A percentile compares a stretch with the other conserved stretches of the same genome.
These are phyloP conservation scores for Volucella bombylans DNA, from an alignment of 2,888 invertebrate genomes.

Conservation along the genomic window DNA sequence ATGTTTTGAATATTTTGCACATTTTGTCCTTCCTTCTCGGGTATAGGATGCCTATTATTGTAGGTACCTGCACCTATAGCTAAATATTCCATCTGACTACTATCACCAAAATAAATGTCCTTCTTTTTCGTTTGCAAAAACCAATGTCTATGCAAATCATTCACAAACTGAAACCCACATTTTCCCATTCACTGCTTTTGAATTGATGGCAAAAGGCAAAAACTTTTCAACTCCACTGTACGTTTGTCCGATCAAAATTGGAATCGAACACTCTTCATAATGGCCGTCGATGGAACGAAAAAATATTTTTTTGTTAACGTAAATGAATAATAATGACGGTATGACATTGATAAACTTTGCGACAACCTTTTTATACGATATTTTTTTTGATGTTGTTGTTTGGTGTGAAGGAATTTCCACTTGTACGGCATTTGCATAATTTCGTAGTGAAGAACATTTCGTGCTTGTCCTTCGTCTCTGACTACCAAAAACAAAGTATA, in stretches of 20 bases:
- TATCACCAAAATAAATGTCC: too few species aligned
- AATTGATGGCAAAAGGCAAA: not conserved
- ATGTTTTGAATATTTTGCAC: too few species aligned
- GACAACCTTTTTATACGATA: constrained; percentile 59
- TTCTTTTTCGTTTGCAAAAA: too few species aligned
- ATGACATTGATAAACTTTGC: constrained; percentile 70
- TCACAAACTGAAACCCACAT: not conserved
- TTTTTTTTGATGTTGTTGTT: constrained; percentile 24
- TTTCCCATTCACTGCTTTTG: too few species aligned
- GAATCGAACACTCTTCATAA: constrained; percentile 44
- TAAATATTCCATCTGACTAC: too few species aligned
- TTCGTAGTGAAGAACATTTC: constrained; percentile 54
- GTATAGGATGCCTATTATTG: too few species aligned
- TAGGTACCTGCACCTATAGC: too few species aligned
- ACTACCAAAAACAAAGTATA: constrained; percentile 35
- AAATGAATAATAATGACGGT: constrained; percentile 72
- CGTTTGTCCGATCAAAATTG: not conserved
- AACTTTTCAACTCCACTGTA: constrained; percentile 18
- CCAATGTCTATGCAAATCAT: too few species aligned
- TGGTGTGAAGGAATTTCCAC: constrained; percentile 26
- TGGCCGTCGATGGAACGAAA: constrained; percentile 31
- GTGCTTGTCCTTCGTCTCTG: constrained; percentile 23
- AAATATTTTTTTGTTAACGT: constrained; percentile 52
- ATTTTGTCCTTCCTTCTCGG: too few species aligned
- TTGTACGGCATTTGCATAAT: constrained; percentile 66